Evolutionary conservation across 2,113 vertebrate genomes (phyloP), one percentile per base, ranked within the genome.

Genomic region (Cinclus mexicanus): DNA sequence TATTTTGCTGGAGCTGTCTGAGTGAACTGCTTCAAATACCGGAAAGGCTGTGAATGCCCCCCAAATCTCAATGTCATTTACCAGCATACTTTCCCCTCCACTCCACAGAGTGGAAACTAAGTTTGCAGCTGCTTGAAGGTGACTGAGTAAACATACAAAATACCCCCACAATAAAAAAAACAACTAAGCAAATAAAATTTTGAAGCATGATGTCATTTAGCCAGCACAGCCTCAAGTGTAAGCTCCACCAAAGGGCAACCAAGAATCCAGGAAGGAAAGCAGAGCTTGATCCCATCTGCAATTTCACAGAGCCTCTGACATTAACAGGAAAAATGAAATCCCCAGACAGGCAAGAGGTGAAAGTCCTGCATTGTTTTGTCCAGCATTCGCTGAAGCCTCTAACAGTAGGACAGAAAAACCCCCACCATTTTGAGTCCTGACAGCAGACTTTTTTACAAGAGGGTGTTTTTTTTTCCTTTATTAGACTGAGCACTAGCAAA

Each of bases 251-350:
- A 93, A 94, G 76, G 50, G 46, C 59, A 83, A 57, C 46, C 60
- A 83, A 83, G 44, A 75, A 83, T 78, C 67, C 17, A 15, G 47
- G 71, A 92, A 69, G 49, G 18, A 89, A 95, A 93, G 50, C 70
- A 88, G 70, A 95, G 50, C 26, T 90, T 88, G 71, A 75, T 81
- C 60, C 91, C 28, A 7, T 85, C 68, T 93, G 78, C 64, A 94
- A 26, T 93, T 95, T 96, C 87, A 90, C 47, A 64, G 61, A 89
- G 24, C 31, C 28, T 90, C 77, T 93, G 78, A 93, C 83, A 90
- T 79, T 76, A 81, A 72, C 42, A 89, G 50, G 50, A 80, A 89
- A 86, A 93, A 72, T 23, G 0, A 87, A 93, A 85, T 76, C 56
- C 35, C 61, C 70, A 79, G 65, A 63, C 9, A 11, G 71, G 25